Evolutionary conservation across 2,113 vertebrate genomes (phyloP).

Genomic region (Datnioides undecimradiatus): DNA sequence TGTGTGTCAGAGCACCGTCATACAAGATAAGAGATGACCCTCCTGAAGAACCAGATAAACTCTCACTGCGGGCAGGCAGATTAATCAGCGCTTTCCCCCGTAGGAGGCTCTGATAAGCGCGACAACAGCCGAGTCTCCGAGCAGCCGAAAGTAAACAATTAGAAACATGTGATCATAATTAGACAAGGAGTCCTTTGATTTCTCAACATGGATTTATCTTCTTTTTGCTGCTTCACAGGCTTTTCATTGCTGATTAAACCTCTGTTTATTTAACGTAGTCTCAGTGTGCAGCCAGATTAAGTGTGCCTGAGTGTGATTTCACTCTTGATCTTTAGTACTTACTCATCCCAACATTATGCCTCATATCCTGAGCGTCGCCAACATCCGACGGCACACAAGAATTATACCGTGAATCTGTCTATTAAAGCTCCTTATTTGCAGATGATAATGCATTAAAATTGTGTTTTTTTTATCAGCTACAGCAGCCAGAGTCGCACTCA

Average conservation of each 20-base stretch:
- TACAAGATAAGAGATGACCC: constrained; percentile 75
- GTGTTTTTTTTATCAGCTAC: neutral
- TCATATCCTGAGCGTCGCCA: neutral
- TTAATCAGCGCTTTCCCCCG: constrained; percentile 46
- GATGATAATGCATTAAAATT: neutral
- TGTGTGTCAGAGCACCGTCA: constrained; percentile 47
- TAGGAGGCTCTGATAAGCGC: constrained; percentile 39
- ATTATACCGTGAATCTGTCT: neutral
- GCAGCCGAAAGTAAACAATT: constrained; percentile 1
- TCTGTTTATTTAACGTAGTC: constrained; percentile 20
- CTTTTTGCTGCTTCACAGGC: neutral
- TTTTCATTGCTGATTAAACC: constrained; percentile 9
- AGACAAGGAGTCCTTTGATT: constrained; percentile 32
- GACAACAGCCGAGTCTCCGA: neutral
- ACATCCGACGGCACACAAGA: neutral
- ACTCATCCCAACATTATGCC: neutral
- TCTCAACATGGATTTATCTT: constrained; percentile 7
- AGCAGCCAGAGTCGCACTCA: neutral
- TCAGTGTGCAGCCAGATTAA: constrained; percentile 9
- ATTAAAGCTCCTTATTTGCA: neutral
- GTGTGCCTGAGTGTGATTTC: constrained; percentile 20
- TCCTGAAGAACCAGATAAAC: constrained; percentile 64
- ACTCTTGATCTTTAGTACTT: constrained; percentile 6
- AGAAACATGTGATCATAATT: constrained; percentile 18
- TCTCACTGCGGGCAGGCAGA: constrained; percentile 41